Evolutionary conservation across 1,140 invertebrate species (phyloP).

Genomic region (Sarcophaga bullata): DNA sequence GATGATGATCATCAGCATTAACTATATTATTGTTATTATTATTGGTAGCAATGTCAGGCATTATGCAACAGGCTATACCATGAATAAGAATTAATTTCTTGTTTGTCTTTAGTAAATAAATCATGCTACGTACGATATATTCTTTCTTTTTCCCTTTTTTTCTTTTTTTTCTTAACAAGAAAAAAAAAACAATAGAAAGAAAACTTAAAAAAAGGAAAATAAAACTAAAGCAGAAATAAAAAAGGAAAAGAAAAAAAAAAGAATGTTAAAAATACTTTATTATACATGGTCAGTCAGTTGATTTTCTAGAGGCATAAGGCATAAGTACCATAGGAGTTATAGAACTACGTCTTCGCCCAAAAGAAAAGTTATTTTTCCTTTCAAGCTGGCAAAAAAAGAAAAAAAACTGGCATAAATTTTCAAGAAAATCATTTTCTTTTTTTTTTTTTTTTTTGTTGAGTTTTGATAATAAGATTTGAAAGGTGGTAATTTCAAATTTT

Average conservation of each 20-base stretch:
- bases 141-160: background rate
- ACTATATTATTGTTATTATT: conserved; percentile 15
- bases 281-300: background rate
- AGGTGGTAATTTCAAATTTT: conserved; percentile 1
- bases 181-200: background rate
- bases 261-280: background rate
- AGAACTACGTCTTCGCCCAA: background rate
- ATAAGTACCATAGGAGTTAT: background rate
- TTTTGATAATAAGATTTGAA: background rate
- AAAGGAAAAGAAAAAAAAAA: background rate
- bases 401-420: background rate
- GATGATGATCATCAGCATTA: background rate
- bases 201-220: background rate
- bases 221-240: conserved; percentile 1
- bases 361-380: background rate
- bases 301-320: background rate
- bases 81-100: conserved; percentile 41
- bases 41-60: conserved; percentile 17
- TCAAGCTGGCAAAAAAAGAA: background rate
- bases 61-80: background rate
- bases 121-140: background rate
- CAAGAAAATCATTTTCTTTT: background rate
- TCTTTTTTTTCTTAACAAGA: background rate
- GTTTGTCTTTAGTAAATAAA: conserved; percentile 36
- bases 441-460: background rate